Percentiles rank a stretch among this genome's conserved stretches.
These are phyloP conservation scores for Fistularia commersonii DNA, from an alignment of 2,797 vertebrate genomes.

Conservation along the genomic window DNA sequence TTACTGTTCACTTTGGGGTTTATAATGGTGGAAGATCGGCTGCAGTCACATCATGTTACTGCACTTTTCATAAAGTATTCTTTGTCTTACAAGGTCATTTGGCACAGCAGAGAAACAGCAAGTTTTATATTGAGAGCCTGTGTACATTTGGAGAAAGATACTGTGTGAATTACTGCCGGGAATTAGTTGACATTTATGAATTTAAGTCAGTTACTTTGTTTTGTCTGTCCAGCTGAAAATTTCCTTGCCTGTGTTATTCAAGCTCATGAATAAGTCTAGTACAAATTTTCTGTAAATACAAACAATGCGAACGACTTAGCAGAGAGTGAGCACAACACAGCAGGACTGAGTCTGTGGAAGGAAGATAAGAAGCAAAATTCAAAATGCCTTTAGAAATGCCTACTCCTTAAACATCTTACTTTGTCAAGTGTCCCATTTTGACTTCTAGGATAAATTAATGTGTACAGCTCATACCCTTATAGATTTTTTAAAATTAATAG, in stretches of 20 bases:
- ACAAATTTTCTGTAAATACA: slow-evolving; percentile 38
- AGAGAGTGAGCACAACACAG: slow-evolving; percentile 17
- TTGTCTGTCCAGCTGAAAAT: slow-evolving; percentile 18
- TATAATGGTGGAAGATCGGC: no score
- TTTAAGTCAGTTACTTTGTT: slow-evolving; percentile 19
- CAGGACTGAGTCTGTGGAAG: slow-evolving; percentile 34
- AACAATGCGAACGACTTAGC: slow-evolving; percentile 50
- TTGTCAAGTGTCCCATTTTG: slow-evolving; percentile 1
- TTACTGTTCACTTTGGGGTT: no score
- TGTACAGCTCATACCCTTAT: slow-evolving; percentile 4
- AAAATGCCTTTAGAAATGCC: slow-evolving; percentile 16
- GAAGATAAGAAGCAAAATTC: slow-evolving; percentile 36
- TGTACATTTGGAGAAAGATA: slow-evolving; percentile 11
- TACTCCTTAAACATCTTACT: slow-evolving; percentile 5
- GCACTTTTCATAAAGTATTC: no score
- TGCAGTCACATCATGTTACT: no score
- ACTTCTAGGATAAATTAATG: not conserved
- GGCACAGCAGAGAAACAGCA: slow-evolving; percentile 16
- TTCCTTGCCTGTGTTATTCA: slow-evolving; percentile 28
- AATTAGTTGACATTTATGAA: slow-evolving; percentile 53
- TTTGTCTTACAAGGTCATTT: slow-evolving; percentile 3
- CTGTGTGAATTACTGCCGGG: slow-evolving; percentile 31
- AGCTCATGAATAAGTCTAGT: slow-evolving; percentile 27
- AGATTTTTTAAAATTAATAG: not conserved
- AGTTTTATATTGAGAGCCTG: slow-evolving; percentile 9